Evolutionary conservation across 2,888 invertebrate species (phyloP).

Genomic region (Morinoia aosen): DNA sequence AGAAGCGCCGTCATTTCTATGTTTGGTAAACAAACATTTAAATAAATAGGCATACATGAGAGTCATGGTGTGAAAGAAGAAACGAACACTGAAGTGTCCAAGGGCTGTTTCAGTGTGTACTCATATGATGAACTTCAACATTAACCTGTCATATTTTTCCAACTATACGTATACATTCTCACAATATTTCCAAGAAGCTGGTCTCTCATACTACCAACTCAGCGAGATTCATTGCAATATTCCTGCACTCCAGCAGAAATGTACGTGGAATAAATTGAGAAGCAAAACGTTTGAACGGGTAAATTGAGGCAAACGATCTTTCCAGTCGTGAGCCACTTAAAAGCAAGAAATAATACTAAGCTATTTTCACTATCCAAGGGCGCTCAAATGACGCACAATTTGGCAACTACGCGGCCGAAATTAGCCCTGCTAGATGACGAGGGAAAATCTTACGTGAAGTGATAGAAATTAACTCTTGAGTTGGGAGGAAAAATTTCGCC

Average conservation of each 20-base stretch:
- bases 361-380: neutral
- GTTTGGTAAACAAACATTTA: neutral
- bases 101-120: neutral
- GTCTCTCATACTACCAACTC: neutral
- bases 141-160: slow-evolving; percentile 3
- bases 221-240: neutral
- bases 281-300: neutral
- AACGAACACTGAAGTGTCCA: neutral
- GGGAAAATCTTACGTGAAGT: neutral
- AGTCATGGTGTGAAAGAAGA: neutral
- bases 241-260: neutral
- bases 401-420: neutral
- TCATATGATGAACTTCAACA: neutral
- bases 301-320: neutral
- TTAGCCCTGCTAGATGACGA: neutral
- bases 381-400: neutral
- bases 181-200: neutral
- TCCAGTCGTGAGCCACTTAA: neutral
- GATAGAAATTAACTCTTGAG: neutral
- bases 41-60: neutral
- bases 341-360: neutral
- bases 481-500: neutral
- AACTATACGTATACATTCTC: neutral
- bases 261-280: neutral
- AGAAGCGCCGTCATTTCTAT: neutral